Percentiles rank a stretch among this genome's conserved stretches.
Conservation (phyloP, 2,797 vertebrate genomes). For the Vespertilio murinus region DNA sequence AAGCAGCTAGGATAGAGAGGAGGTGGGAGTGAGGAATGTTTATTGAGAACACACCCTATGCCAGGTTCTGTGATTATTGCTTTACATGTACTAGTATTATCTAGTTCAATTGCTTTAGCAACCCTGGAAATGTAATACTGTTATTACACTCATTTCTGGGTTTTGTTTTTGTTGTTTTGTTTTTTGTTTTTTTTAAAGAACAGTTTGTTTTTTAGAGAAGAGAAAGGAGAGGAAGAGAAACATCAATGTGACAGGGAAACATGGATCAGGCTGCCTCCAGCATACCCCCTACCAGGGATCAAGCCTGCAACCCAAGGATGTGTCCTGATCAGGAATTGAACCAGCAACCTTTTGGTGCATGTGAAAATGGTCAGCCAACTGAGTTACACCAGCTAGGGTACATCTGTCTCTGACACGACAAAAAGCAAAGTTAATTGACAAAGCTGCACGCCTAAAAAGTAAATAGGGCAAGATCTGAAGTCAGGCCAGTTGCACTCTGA, state of each 20-base stretch:
- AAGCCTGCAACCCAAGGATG: background rate
- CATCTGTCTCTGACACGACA: background rate
- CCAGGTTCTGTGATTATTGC: background rate
- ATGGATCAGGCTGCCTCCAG: background rate
- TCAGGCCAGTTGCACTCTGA: background rate
- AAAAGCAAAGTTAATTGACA: background rate
- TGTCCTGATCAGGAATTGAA: background rate
- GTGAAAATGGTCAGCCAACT: background rate
- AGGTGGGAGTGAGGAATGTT: background rate
- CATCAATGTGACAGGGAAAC: background rate
- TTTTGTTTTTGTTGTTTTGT: background rate
- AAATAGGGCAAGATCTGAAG: background rate
- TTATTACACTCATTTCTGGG: background rate
- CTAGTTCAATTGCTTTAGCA: background rate
- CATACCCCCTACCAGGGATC: background rate
- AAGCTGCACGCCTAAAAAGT: background rate
- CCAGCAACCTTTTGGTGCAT: background rate
- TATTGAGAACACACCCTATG: background rate
- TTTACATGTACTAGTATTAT: background rate
- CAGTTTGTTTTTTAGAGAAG: background rate
- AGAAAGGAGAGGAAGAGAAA: background rate
- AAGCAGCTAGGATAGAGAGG: background rate
- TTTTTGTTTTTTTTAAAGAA: background rate
- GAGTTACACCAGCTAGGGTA: background rate
- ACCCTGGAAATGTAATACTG: background rate